A percentile compares a stretch with the other conserved stretches of the same genome.
phyloP scores from a whole-genome alignment of 2,113 vertebrate genomes.

The Rhinichthys klamathensis region DNA sequence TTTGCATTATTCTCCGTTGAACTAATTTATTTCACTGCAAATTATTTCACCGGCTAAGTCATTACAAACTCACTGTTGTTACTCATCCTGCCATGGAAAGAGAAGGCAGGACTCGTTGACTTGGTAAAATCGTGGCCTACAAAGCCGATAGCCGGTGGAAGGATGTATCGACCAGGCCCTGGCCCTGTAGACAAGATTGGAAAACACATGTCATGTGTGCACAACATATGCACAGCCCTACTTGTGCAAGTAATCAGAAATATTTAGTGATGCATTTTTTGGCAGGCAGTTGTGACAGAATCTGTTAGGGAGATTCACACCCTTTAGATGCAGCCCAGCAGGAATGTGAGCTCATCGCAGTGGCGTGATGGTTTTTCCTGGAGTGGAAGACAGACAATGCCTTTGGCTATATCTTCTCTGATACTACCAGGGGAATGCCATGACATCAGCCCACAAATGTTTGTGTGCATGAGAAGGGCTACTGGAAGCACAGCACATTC shows the following conservation, averaged over 20 bases:
- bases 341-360: conserved; percentile 39
- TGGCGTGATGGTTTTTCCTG: conserved; percentile 22
- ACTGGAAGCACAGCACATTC: conserved; percentile 49
- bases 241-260: not conserved
- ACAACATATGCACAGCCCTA: not conserved
- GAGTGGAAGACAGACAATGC: conserved; percentile 17
- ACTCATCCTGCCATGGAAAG: conserved; percentile 73
- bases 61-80: conserved; percentile 69
- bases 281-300: conserved; percentile 6
- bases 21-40: conserved; percentile 20
- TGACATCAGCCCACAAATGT: conserved; percentile 58
- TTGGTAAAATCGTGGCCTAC: conserved; percentile 81
- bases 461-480: conserved; percentile 34
- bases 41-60: not conserved
- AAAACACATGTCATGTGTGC: conserved; percentile 12
- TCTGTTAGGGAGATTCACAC: conserved; percentile 19
- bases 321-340: conserved; percentile 32
- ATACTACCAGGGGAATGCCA: conserved; percentile 37
- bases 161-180: conserved; percentile 76
- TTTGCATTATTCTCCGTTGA: not conserved
- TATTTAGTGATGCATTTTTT: conserved; percentile 26
- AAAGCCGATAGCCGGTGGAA: conserved; percentile 81
- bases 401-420: conserved; percentile 44
- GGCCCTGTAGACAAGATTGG: conserved; percentile 69
- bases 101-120: conserved; percentile 75